Conservation (phyloP, 1,140 invertebrate genomes). For the Meteorus sp. region DNA sequence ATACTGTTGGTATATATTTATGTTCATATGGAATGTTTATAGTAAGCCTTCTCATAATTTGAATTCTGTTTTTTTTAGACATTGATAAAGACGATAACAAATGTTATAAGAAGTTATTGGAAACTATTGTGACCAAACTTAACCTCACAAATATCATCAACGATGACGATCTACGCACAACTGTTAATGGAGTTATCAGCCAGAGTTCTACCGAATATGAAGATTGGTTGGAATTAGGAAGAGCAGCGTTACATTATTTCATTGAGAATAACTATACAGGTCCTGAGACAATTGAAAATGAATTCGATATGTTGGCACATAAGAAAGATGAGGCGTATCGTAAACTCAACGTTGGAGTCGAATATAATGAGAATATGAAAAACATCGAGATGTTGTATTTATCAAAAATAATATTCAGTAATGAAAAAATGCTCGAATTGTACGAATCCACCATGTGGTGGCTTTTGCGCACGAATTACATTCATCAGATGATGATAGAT, state of each 20-base stretch:
- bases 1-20: no score
- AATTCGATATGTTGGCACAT: conserved; percentile 52
- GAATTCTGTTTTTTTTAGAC: no score
- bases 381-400: conserved; percentile 69
- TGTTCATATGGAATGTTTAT: no score
- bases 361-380: conserved; percentile 64
- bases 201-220: background rate
- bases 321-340: conserved; percentile 64
- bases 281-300: conserved; percentile 60
- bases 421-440: conserved; percentile 51
- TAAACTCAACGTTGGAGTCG: conserved; percentile 41
- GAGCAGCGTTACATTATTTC: conserved; percentile 71
- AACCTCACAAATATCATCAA: background rate
- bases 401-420: conserved; percentile 65
- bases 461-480: conserved; percentile 69
- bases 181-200: conserved; percentile 1
- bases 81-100: background rate
- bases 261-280: conserved; percentile 82
- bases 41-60: no score
- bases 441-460: conserved; percentile 69
- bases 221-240: conserved; percentile 56
- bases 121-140: conserved; percentile 4
- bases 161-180: background rate
- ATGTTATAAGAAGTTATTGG: conserved; percentile 8
- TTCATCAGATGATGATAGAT: conserved; percentile 75